phyloP scores from a whole-genome alignment of 2,888 invertebrate genomes.

The Syritta pipiens region DNA sequence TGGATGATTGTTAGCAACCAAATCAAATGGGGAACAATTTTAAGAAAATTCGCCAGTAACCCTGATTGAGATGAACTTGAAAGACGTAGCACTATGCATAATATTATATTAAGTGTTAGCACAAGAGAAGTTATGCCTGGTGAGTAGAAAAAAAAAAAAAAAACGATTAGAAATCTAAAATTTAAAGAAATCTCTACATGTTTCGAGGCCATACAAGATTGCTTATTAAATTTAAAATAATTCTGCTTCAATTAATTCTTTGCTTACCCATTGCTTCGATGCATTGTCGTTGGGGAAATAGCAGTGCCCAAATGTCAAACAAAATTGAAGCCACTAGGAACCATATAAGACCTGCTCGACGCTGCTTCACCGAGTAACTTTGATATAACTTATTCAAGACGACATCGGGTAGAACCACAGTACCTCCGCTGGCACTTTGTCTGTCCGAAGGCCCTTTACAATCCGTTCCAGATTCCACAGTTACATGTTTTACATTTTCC shows the following conservation, averaged over 20 bases:
- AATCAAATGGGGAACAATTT: conserved; percentile 82
- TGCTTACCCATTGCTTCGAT: conserved; percentile 75
- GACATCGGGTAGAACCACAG: conserved; percentile 80
- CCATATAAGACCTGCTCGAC: conserved; percentile 85
- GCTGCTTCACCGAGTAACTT: conserved; percentile 86
- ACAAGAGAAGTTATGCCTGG: conserved; percentile 68
- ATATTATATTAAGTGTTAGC: conserved; percentile 62
- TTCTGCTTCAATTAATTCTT: no score
- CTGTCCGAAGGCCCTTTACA: conserved; percentile 8
- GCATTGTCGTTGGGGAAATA: conserved; percentile 81
- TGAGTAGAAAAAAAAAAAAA: not conserved
- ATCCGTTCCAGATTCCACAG: conserved; percentile 30
- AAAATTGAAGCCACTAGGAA: conserved; percentile 85
- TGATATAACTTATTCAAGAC: conserved; percentile 86
- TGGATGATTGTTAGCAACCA: conserved; percentile 83
- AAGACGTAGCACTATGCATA: conserved; percentile 61
- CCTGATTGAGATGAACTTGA: conserved; percentile 51
- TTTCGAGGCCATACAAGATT: no score
- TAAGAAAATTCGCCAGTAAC: conserved; percentile 63
- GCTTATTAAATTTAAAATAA: no score
- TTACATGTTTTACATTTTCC: conserved; percentile 26
- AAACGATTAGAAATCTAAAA: not conserved
- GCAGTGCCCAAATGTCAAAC: conserved; percentile 83
- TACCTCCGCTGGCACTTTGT: conserved; percentile 70
- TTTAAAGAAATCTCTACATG: no score